Evolutionary conservation across 2,888 invertebrate genomes (phyloP), one percentile per base, ranked within the genome.

Genomic region (Xylophagus ater): DNA sequence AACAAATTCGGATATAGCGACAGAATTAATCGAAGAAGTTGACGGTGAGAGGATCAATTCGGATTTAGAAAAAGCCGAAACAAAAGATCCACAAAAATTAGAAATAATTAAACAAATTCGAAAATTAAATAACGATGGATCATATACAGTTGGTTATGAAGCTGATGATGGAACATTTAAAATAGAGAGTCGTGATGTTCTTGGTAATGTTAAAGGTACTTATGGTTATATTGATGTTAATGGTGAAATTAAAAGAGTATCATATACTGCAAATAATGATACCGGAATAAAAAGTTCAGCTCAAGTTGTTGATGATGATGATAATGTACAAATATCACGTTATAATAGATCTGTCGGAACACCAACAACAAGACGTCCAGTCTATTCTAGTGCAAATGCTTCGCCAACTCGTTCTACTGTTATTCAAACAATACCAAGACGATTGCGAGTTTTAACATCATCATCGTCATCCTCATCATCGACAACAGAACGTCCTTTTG

Each of bases 141-240:
- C 84, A 0, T 86, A 86, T 55, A 84, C 85, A 1, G 82, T 82
- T 46, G 86, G 86, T 2, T 86, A 83, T 55, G 86, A 86, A 65
- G 83, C 84, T 3, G 84, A 81, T 34, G 86, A 86, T 59, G 86
- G 86, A 4, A 81, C 83, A 0, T 86, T 85, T 60, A 85, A 86
- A 68, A 83, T 85, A 41, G 85, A 85, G 65, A 85, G 81, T 53
- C 69, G 84, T 45, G 83, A 83, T 60, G 80, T 81, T 33, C 66
- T 76, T 44, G 84, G 84, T 7, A 81, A 83, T 58, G 80, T 85
- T 46, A 84, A 83, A 60, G 85, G 85, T 26, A 85, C 84, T 36
- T 86, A 83, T 54, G 86, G 86, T 29, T 86, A 81, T 59, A 70
- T 85, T 34, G 84, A 84, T 54, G 76, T 76, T 41, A 72, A 75